Conservation (phyloP, 1,140 invertebrate genomes). For the Plutomurus gul region DNA sequence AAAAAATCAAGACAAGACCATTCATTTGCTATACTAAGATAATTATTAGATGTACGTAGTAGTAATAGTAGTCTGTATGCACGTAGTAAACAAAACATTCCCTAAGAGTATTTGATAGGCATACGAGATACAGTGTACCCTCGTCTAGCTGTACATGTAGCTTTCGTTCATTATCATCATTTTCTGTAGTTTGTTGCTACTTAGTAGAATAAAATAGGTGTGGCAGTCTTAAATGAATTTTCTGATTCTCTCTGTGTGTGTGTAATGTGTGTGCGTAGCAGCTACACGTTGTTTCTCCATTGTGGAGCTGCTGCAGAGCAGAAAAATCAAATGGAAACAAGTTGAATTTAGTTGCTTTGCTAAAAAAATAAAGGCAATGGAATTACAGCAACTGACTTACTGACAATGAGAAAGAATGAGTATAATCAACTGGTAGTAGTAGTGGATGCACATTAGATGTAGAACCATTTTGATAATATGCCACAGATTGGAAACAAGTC, state of each 20-base stretch:
- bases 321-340: not conserved
- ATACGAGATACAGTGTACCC: not conserved
- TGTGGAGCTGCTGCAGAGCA: not conserved
- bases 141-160: constrained; percentile 4
- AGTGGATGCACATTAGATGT: not conserved
- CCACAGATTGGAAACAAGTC: not conserved
- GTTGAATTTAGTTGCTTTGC: not conserved
- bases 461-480: not conserved
- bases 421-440: not conserved
- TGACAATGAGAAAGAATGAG: not conserved
- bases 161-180: constrained; percentile 1
- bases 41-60: constrained; percentile 6
- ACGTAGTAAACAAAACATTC: not conserved
- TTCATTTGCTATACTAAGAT: constrained; percentile 14
- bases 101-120: not conserved
- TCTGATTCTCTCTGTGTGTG: not conserved
- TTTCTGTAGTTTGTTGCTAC: not conserved
- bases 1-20: constrained; percentile 8
- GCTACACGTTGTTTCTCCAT: not conserved
- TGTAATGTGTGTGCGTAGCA: too few species aligned
- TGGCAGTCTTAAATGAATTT: not conserved
- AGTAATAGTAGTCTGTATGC: not conserved
- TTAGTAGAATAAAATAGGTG: not conserved
- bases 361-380: not conserved
- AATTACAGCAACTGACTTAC: not conserved